phyloP scores from a whole-genome alignment of 2,113 vertebrate species.

The Stegastes partitus region DNA sequence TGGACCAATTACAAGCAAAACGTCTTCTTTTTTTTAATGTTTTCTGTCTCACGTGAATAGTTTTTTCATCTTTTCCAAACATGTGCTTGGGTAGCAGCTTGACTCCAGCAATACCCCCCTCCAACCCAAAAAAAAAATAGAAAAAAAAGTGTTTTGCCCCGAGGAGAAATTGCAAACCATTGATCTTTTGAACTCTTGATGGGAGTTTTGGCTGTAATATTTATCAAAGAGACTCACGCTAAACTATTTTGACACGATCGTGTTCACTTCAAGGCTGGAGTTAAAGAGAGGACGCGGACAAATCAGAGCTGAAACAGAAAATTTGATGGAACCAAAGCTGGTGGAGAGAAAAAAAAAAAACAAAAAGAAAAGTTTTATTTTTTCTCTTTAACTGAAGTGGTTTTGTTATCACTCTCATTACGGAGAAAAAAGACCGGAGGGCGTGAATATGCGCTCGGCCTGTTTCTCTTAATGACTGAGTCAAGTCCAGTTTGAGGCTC shows the following conservation, averaged over 20 bases:
- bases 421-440: constrained; percentile 23
- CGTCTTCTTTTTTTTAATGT: constrained; percentile 3
- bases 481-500: constrained; percentile 56
- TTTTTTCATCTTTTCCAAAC: background rate
- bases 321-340: constrained; percentile 27
- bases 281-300: constrained; percentile 33
- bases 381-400: background rate
- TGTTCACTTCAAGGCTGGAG: constrained; percentile 56
- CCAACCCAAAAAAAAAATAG: background rate
- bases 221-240: constrained; percentile 72
- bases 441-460: background rate
- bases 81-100: constrained; percentile 3
- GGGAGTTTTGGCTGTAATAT: constrained; percentile 60
- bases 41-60: constrained; percentile 5
- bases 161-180: constrained; percentile 51
- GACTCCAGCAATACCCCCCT: constrained; percentile 2
- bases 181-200: constrained; percentile 72
- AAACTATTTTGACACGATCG: constrained; percentile 56
- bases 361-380: background rate
- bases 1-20: constrained; percentile 48
- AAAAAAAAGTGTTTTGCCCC: constrained; percentile 10
- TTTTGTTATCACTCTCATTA: constrained; percentile 50
- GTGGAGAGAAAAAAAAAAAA: too few relatives aligned
- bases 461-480: constrained; percentile 45
- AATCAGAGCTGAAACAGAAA: constrained; percentile 51